Base-by-base conservation (phyloP, 2,797 vertebrate species). In the Bradypodion pumilum region DNA sequence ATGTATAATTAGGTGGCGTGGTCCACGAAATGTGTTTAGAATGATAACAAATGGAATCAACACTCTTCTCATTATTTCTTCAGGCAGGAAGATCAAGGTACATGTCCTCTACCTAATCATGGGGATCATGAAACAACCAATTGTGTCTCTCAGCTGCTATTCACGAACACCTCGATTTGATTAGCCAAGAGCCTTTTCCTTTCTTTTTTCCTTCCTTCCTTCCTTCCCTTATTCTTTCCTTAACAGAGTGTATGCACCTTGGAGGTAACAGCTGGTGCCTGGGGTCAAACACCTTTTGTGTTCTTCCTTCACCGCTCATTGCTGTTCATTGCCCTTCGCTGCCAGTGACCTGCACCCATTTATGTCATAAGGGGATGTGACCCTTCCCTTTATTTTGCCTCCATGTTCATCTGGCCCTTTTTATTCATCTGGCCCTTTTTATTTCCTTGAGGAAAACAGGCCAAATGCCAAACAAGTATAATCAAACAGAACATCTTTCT, bases 321-420 rank as follows among this genome's bases (percentile, higher is more conserved):
- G 81, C 29, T 40, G 42, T 76, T 81, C 72, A 81, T n/a, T 2
- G 0, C 56, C 1, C 85, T 82, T 83, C 82, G n/a, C 40, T 77
- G 68, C 2, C 27, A 77, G 56, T 37, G 49, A 60, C 80, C 49
- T 70, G 35, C 32, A n/a, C 62, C 27, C 25, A n/a, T 29, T 68
- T 69, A 19, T 69, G 65, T 52, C 32, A 13, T 37, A 49, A 29
- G 49, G 46, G 15, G 82, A 78, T 56, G 37, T 2, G 5, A 15
- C 25, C 27, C 23, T 60, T 40, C 21, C 35, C 46, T 74, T 92
- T 85, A 78, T 85, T 62, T n/a, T 86, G 2, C 15, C 29, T 49
- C 60, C 5, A 3, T 84, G 79, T 16, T 68, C 27, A 65, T 29
- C 56, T 35, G 19, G 23, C 49, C 42, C 63, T 60, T 29, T 85